These are phyloP conservation scores for Myotis davidii DNA, from an alignment of 2,113 vertebrate genomes.

Conservation along the genomic window DNA sequence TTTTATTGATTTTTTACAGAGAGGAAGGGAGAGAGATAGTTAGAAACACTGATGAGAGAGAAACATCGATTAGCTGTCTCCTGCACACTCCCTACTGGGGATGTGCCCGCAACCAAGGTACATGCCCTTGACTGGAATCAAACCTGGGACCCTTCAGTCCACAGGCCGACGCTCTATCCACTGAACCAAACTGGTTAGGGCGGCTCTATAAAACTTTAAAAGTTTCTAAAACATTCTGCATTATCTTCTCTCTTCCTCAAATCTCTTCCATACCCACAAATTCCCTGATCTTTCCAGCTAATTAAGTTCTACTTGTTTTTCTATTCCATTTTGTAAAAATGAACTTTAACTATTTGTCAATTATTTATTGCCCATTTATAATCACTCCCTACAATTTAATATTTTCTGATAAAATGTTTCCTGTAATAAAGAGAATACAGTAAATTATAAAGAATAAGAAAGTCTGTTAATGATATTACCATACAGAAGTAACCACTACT, in stretches of 20 bases:
- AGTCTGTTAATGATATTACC: not conserved
- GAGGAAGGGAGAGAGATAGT: too few species aligned
- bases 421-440: not conserved
- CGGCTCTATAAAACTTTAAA: not conserved
- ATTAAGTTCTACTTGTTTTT: not conserved
- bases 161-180: too few species aligned
- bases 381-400: not conserved
- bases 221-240: not conserved
- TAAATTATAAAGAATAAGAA: slow-evolving; percentile 21
- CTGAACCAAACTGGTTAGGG: too few species aligned
- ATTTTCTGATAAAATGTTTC: not conserved
- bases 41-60: too few species aligned
- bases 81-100: too few species aligned
- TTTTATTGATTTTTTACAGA: too few species aligned
- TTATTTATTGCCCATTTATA: not conserved
- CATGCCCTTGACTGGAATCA: too few species aligned
- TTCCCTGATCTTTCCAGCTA: not conserved
- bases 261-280: not conserved
- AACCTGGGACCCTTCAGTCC: too few species aligned
- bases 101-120: too few species aligned
- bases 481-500: not conserved
- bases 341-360: slow-evolving; percentile 20
- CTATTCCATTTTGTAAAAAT: not conserved
- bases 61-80: too few species aligned
- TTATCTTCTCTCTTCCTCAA: not conserved